Evolutionary conservation across 2,113 vertebrate species (phyloP).

Genomic region (Chrysochloris asiatica): DNA sequence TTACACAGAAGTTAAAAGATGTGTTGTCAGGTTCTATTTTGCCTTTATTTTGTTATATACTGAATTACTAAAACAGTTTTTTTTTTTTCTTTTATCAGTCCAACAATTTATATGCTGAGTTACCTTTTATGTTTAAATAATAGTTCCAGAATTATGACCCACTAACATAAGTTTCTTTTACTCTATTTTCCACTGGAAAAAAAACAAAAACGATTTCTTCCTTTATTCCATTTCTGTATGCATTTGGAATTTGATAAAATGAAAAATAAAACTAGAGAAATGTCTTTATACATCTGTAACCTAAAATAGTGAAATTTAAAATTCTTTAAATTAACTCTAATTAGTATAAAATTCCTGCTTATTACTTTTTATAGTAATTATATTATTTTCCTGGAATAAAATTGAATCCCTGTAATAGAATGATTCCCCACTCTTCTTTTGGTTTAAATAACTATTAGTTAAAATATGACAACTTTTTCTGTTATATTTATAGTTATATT

Average conservation of each 20-base stretch:
- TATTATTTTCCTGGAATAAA: conserved; percentile 65
- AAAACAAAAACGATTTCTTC: background rate
- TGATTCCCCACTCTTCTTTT: conserved; percentile 46
- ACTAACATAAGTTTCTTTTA: background rate
- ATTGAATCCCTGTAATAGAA: conserved; percentile 55
- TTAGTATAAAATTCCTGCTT: conserved; percentile 23
- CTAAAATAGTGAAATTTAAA: conserved; percentile 35
- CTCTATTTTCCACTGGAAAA: background rate
- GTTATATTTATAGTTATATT: conserved; percentile 79
- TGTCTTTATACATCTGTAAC: background rate
- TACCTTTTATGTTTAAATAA: conserved; percentile 5
- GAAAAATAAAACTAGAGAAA: background rate
- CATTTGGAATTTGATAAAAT: background rate
- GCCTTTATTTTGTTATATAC: background rate
- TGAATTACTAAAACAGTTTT: background rate
- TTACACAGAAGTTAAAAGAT: background rate
- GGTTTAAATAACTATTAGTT: conserved; percentile 78
- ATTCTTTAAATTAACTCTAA: conserved; percentile 15
- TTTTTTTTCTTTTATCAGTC: background rate
- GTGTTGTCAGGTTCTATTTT: background rate
- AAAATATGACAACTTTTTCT: conserved; percentile 75
- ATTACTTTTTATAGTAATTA: conserved; percentile 49
- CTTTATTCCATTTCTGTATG: background rate
- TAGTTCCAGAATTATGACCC: background rate
- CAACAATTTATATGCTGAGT: background rate